Percentiles rank a stretch among this genome's conserved stretches.
These are phyloP conservation scores for Helarctos malayanus DNA, from an alignment of 2,797 vertebrate genomes.

Conservation along the genomic window DNA sequence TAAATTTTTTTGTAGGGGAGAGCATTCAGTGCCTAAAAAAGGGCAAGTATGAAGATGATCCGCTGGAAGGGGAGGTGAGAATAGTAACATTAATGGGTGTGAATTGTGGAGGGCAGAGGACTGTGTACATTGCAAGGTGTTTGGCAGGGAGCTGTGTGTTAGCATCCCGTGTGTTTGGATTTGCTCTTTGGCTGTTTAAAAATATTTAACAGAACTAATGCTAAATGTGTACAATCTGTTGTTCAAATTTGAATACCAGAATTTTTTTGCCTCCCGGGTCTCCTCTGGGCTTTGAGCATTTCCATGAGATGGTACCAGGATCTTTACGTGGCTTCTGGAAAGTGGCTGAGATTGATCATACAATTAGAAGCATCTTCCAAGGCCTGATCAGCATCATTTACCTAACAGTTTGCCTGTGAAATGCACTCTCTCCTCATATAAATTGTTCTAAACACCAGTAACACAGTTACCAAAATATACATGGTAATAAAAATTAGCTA, in stretches of 20 bases:
- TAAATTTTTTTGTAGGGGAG: slow-evolving; percentile 49
- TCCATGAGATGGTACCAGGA: neutral
- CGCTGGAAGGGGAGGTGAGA: neutral
- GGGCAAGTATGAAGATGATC: neutral
- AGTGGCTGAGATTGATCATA: neutral
- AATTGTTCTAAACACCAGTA: neutral
- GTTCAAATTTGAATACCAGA: neutral
- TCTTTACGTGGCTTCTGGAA: neutral
- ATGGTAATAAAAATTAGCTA: neutral
- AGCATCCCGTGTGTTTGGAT: neutral
- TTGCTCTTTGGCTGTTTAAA: slow-evolving; percentile 55
- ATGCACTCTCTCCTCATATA: neutral
- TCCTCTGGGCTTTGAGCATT: neutral
- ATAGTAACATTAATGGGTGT: neutral
- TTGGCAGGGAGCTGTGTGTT: slow-evolving; percentile 7
- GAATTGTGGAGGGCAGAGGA: neutral
- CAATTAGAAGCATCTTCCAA: neutral
- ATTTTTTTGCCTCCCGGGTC: neutral
- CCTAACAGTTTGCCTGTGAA: neutral
- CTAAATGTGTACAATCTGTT: slow-evolving; percentile 4
- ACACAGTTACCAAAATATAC: neutral
- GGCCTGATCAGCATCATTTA: neutral
- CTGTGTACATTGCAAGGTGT: neutral
- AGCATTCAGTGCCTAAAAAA: neutral
- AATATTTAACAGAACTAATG: slow-evolving; percentile 64